Evolutionary conservation across 2,888 invertebrate species (phyloP), one percentile per base, ranked within the genome.

Genomic region (Gymnoscelis rufifasciata): DNA sequence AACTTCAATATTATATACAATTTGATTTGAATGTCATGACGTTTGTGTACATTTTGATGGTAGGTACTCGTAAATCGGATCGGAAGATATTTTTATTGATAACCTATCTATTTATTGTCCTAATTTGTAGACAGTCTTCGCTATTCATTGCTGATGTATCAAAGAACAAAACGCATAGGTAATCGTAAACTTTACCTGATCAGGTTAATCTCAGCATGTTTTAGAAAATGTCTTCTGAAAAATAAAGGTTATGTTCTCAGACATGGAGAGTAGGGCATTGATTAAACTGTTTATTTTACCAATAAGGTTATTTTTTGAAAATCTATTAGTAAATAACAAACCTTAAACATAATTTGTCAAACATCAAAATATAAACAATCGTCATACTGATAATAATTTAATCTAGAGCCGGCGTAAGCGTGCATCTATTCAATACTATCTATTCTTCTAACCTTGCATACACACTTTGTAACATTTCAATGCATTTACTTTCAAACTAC

Each of bases 1-100:
- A 59, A 62, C 62, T 64, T 62, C 56, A 62, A 66, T 57, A 43
- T 59, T 72, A 75, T 75, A 68, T 74, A 74, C 76, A 72, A 51
- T 51, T 63, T 64, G 45, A 57, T 51, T 54, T 44, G 49, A 59
- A 64, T 57, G 55, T 57, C 6, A 33, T 44, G 44, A 44, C 38
- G 40, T 12, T 29, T 44, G 49, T n/a, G 38, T 49, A 49, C 49
- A 49, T 49, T 38, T 41, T 15, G 15, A 19, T 15, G 11, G 7
- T 10, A 7, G 7, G 11, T 19, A 11, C 10, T 15, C 41, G 23
- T 2, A 6, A 28, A 35, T 15, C 8, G 19, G 11, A 13, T 11
- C 11, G 14, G 27, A 14, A 28, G 35, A 35, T 13, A 28, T 12
- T 28, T 2, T 7, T 24, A 28, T n/a, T n/a, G 14, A 8, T 6